phyloP scores from a whole-genome alignment of 37 sponge, comb jelly and placozoan species.

The Spongilla lacustris region DNA sequence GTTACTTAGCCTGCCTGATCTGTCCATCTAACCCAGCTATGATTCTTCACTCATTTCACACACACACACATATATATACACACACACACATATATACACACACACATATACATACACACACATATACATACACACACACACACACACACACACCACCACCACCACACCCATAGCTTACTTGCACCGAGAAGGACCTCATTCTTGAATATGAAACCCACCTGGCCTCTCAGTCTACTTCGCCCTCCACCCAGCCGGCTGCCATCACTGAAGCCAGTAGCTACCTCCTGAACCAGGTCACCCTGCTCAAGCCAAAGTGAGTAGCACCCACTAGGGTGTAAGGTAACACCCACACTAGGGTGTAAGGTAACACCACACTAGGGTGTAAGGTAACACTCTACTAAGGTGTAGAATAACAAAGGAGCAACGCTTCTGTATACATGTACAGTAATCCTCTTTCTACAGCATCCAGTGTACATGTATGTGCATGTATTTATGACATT shows the following conservation, averaged over 20 bases:
- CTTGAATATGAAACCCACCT: slow-evolving; percentile 89
- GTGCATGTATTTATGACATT: too few relatives aligned
- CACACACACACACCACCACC: slow-evolving; percentile 1
- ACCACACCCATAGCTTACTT: not conserved
- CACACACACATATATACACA: not conserved
- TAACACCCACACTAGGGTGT: too few relatives aligned
- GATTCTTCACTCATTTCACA: not conserved
- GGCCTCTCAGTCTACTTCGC: slow-evolving; percentile 53
- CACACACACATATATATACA: not conserved
- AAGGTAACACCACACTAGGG: too few relatives aligned
- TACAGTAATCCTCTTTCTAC: too few relatives aligned
- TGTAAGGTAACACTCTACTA: too few relatives aligned
- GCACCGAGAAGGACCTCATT: slow-evolving; percentile 82
- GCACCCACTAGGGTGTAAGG: not conserved
- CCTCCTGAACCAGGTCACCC: slow-evolving; percentile 88
- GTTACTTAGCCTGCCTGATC: not conserved
- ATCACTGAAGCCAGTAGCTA: slow-evolving; percentile 91
- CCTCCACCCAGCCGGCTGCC: slow-evolving; percentile 38
- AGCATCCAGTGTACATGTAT: too few relatives aligned
- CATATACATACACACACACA: not conserved
- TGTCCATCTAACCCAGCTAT: not conserved
- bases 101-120: not conserved
- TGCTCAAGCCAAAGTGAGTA: slow-evolving; percentile 74
- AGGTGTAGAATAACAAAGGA: too few relatives aligned
- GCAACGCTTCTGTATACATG: too few relatives aligned